Percentiles rank a stretch among this genome's conserved stretches.
These are phyloP conservation scores for Caenorhabditis zanzibari DNA, from an alignment of 2,888 invertebrate genomes.

Conservation along the genomic window DNA sequence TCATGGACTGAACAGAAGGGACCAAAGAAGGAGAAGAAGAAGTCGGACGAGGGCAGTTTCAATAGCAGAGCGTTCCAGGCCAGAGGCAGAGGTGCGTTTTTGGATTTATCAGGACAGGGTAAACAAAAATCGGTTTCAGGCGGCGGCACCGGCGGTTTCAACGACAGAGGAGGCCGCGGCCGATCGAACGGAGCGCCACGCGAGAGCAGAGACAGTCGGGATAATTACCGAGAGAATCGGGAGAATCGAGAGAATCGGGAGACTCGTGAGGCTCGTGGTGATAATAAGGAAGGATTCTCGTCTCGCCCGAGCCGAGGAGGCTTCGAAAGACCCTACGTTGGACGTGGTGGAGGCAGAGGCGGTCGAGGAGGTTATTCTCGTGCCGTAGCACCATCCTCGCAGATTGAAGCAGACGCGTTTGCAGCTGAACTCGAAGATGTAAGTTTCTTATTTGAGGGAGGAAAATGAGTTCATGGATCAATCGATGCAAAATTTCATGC, in stretches of 20 bases:
- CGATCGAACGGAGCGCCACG: slow-evolving; percentile 63
- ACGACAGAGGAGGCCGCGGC: slow-evolving; percentile 64
- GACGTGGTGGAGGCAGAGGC: slow-evolving; percentile 62
- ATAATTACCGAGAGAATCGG: slow-evolving; percentile 22
- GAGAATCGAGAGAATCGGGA: slow-evolving; percentile 40
- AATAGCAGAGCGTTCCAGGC: slow-evolving; percentile 53
- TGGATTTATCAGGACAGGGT: background rate
- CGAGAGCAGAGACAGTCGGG: slow-evolving; percentile 25
- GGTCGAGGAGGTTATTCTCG: slow-evolving; percentile 64
- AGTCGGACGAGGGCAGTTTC: slow-evolving; percentile 62
- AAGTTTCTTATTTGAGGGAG: slow-evolving; percentile 1
- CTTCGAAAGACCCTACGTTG: slow-evolving; percentile 53
- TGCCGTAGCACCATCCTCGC: slow-evolving; percentile 59
- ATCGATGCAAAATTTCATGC: no score
- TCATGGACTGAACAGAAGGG: slow-evolving; percentile 78
- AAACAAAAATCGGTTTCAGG: slow-evolving; percentile 25
- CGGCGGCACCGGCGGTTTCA: slow-evolving; percentile 49
- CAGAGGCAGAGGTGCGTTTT: slow-evolving; percentile 61
- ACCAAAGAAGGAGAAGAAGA: slow-evolving; percentile 76
- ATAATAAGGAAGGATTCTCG: slow-evolving; percentile 40
- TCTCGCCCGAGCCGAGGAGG: slow-evolving; percentile 55
- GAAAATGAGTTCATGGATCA: no score
- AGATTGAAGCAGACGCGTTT: slow-evolving; percentile 48
- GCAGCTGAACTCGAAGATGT: slow-evolving; percentile 62
- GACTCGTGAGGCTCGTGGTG: slow-evolving; percentile 22